These are phyloP conservation scores for Thryonomys swinderianus DNA, from an alignment of 2,113 vertebrate genomes.

Conservation along the genomic window DNA sequence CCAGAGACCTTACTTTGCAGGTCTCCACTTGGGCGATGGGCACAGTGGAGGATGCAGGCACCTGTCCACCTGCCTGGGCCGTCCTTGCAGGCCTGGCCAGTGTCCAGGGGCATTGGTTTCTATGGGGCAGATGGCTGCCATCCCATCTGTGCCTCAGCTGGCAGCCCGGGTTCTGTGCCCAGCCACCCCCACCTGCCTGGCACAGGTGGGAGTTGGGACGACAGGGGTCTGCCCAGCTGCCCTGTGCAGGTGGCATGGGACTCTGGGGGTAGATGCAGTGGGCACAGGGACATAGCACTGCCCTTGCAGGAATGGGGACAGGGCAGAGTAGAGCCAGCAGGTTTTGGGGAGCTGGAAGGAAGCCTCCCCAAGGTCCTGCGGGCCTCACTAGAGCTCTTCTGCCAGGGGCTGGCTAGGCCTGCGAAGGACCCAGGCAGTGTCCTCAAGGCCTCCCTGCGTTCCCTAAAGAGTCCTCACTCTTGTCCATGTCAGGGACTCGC, in stretches of 20 bases:
- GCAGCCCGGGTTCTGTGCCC: slow-evolving; percentile 23
- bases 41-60: background rate
- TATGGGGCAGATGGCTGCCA: background rate
- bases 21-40: fast-evolving
- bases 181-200: background rate
- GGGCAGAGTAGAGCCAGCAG: background rate
- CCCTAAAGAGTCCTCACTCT: background rate
- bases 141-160: background rate
- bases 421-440: fast-evolving
- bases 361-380: fast-evolving
- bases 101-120: background rate
- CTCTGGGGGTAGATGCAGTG: background rate
- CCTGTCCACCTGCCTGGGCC: background rate
- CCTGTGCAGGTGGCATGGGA: background rate
- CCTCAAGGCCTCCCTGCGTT: background rate
- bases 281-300: fast-evolving
- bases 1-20: fast-evolving
- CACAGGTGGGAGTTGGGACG: fast-evolving
- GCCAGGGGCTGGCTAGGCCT: fast-evolving
- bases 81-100: background rate
- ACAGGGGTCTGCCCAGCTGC: background rate
- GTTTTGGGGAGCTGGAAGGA: background rate
- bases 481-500: background rate
- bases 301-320: fast-evolving
- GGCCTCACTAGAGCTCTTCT: background rate